These are phyloP conservation scores for Eilema caniola DNA, from an alignment of 2,888 invertebrate genomes.

Conservation along the genomic window DNA sequence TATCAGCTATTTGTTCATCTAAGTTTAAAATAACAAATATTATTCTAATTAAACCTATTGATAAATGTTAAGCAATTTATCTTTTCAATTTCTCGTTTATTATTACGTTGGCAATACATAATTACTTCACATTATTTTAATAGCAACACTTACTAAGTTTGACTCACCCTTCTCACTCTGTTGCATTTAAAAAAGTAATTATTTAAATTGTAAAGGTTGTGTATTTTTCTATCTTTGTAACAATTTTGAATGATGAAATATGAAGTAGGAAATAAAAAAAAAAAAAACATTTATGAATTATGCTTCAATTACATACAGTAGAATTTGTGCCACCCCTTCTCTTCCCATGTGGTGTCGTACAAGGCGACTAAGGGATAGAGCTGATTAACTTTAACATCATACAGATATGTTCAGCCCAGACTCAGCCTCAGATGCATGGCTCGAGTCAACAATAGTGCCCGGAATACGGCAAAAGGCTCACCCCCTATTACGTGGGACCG, in stretches of 20 bases:
- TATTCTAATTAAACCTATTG: conserved; percentile 49
- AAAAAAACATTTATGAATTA: too few relatives aligned
- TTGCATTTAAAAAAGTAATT: not conserved
- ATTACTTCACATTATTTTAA: conserved; percentile 12
- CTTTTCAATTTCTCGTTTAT: conserved; percentile 31
- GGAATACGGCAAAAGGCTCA: too few relatives aligned
- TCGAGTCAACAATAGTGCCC: too few relatives aligned
- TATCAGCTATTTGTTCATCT: conserved; percentile 41
- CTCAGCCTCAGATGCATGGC: too few relatives aligned
- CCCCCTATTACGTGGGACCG: too few relatives aligned
- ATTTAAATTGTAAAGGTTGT: not conserved
- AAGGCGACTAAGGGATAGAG: too few relatives aligned
- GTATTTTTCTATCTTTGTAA: not conserved
- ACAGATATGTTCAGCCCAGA: too few relatives aligned
- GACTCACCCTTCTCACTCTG: not conserved
- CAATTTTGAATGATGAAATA: not conserved
- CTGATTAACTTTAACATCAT: too few relatives aligned
- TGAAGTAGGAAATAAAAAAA: not conserved
- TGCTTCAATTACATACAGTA: too few relatives aligned
- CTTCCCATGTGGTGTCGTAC: too few relatives aligned
- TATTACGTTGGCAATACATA: conserved; percentile 18
- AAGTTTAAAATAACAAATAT: conserved; percentile 41
- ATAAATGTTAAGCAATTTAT: conserved; percentile 47
- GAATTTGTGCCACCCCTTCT: too few relatives aligned
- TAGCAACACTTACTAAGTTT: conserved; percentile 11